Conservation (phyloP, 2,113 vertebrate species). For the Melanostigma gelatinosum region DNA sequence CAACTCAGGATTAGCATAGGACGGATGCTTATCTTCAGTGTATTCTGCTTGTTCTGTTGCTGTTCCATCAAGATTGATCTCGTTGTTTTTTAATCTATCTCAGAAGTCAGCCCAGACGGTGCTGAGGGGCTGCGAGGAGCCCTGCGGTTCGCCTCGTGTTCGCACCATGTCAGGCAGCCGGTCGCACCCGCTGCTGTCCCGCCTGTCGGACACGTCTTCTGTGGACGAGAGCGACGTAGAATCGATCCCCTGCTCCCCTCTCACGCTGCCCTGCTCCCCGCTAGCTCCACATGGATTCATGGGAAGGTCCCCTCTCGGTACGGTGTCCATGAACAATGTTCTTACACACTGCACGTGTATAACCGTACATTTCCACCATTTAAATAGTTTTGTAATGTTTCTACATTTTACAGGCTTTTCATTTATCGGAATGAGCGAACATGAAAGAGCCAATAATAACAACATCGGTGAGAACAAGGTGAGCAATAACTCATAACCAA, state of each 20-base stretch:
- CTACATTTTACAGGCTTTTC: conserved; percentile 83
- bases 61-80: not conserved
- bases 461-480: conserved; percentile 87
- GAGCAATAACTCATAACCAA: conserved; percentile 51
- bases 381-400: not conserved
- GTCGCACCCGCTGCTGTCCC: conserved; percentile 84
- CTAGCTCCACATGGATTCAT: conserved; percentile 55
- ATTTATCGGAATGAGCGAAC: conserved; percentile 85
- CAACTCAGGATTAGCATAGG: not conserved
- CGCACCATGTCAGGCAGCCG: conserved; percentile 88
- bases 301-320: conserved; percentile 76
- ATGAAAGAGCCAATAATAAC: conserved; percentile 77
- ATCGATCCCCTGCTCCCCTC: conserved; percentile 91
- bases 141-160: conserved; percentile 90
- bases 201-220: conserved; percentile 91
- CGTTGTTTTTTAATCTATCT: conserved; percentile 29
- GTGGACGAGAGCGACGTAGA: conserved; percentile 92
- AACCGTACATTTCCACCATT: not conserved
- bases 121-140: conserved; percentile 92
- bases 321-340: not conserved
- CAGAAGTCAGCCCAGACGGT: conserved; percentile 93
- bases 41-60: not conserved
- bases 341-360: not conserved
- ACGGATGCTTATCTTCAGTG: not conserved
- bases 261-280: conserved; percentile 71